Evolutionary conservation across 2,888 invertebrate species (phyloP).

Genomic region (Chymomyza caudatula): DNA sequence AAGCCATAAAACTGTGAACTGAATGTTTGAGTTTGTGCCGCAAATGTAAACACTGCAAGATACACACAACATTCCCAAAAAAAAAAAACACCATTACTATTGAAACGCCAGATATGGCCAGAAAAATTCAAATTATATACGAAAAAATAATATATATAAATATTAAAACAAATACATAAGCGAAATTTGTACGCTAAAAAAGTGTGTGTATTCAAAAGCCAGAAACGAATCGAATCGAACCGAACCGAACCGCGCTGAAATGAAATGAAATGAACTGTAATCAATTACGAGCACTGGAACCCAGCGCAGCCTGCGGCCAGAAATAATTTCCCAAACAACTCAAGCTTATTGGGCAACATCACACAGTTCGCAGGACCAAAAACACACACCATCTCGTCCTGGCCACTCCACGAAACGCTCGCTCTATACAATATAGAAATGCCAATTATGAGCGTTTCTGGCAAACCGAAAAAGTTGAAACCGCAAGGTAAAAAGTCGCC

Average conservation of each 20-base stretch:
- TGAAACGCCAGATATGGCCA: neutral
- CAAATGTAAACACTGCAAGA: neutral
- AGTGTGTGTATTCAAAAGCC: neutral
- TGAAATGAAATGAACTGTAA: slow-evolving; percentile 67
- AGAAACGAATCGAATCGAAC: neutral
- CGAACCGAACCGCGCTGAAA: neutral
- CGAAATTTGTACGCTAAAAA: too few relatives aligned
- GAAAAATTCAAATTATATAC: too few relatives aligned
- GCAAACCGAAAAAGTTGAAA: neutral
- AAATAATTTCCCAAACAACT: neutral
- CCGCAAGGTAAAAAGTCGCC: slow-evolving; percentile 2
- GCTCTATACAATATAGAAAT: neutral
- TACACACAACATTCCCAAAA: neutral
- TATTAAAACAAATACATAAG: neutral
- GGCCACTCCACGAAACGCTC: too few relatives aligned
- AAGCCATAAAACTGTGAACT: neutral
- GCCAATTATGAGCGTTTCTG: neutral
- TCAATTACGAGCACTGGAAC: slow-evolving; percentile 49
- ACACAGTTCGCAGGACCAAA: too few relatives aligned
- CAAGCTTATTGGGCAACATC: too few relatives aligned
- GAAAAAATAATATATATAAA: neutral
- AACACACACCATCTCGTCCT: too few relatives aligned
- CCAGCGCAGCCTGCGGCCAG: neutral
- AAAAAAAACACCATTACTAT: neutral
- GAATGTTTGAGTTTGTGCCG: neutral